These are phyloP conservation scores for Chionomys nivalis DNA, from an alignment of 2,113 vertebrate genomes.

Conservation along the genomic window DNA sequence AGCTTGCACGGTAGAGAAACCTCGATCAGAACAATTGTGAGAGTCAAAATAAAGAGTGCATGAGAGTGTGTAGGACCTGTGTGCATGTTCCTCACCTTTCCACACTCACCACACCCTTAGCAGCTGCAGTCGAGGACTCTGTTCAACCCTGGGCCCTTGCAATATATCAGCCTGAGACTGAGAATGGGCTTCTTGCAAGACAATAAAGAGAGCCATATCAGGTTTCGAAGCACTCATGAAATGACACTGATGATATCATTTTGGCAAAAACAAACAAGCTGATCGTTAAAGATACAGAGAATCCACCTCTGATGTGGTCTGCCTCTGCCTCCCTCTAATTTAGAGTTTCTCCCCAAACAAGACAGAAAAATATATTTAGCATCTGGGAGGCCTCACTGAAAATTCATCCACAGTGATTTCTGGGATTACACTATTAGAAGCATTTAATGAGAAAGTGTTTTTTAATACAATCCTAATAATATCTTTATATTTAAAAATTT, in stretches of 20 bases:
- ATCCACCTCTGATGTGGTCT: not conserved
- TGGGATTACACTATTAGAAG: constrained; percentile 27
- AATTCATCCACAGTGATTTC: constrained; percentile 16
- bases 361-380: constrained; percentile 27
- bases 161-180: not conserved
- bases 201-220: not conserved
- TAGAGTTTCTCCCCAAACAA: constrained; percentile 33
- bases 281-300: not conserved
- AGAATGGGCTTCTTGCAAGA: not conserved
- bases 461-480: constrained; percentile 56
- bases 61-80: not conserved
- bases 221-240: not conserved
- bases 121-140: not conserved
- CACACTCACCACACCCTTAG: not conserved
- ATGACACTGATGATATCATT: not conserved
- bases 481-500: constrained; percentile 51
- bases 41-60: not conserved
- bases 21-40: not conserved
- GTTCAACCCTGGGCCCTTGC: no score
- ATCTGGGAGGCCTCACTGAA: constrained; percentile 39
- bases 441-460: constrained; percentile 39
- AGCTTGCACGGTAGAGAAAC: not conserved
- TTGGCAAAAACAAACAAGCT: not conserved
- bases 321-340: not conserved
- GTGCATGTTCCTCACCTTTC: not conserved